These are phyloP conservation scores for Melanophora roralis DNA, from an alignment of 2,888 invertebrate genomes.

Conservation along the genomic window DNA sequence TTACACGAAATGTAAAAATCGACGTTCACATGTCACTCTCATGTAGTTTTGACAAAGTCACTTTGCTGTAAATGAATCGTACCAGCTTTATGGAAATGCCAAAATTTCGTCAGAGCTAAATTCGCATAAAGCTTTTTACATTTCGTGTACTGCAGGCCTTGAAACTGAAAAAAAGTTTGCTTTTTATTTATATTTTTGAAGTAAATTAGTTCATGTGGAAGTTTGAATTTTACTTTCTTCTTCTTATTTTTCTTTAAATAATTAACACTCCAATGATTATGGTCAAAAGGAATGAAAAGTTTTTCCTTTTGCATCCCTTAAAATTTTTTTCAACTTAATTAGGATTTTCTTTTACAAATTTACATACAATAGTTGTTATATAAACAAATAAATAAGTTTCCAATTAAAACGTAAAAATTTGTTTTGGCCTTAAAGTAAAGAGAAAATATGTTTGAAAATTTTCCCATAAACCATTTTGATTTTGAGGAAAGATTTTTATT, in stretches of 20 bases:
- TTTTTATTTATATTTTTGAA: conserved; percentile 15
- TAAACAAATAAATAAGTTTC: conserved; percentile 49
- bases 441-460: background rate
- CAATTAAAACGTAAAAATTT: conserved; percentile 34
- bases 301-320: conserved; percentile 40
- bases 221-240: conserved; percentile 21
- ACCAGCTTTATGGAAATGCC: too few species aligned
- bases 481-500: too few species aligned
- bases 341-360: conserved; percentile 27
- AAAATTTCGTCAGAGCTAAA: too few species aligned
- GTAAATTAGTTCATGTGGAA: conserved; percentile 60
- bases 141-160: background rate
- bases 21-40: too few species aligned
- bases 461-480: background rate
- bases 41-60: too few species aligned
- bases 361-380: conserved; percentile 35
- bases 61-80: too few species aligned
- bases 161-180: conserved; percentile 30
- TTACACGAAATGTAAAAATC: too few species aligned
- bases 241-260: conserved; percentile 61
- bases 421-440: background rate
- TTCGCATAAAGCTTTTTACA: background rate
- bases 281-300: conserved; percentile 64
- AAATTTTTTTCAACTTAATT: conserved; percentile 40
- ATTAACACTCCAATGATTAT: conserved; percentile 75